Evolutionary conservation across 1,140 invertebrate species (phyloP), one percentile per base, ranked within the genome.

Genomic region (Saccostrea glomerata): DNA sequence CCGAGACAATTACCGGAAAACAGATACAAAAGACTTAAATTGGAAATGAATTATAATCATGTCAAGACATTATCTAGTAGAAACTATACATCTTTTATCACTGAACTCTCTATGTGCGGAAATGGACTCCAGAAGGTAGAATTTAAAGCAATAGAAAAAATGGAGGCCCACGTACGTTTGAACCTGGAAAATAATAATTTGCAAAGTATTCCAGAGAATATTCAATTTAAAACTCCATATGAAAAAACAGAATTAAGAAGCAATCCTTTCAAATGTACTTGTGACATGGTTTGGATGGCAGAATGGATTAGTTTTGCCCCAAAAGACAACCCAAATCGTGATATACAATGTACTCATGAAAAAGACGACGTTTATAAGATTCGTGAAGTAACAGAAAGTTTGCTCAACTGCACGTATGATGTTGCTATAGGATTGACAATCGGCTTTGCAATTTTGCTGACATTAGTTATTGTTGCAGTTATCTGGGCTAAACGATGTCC

Each of bases 401-500:
- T 87, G 15, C 84, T 89, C 0, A 56, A 89, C 47, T 89, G 89
- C 55, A 82, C 84, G 23, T 87, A 87, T 63, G 66, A 87, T 47
- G 70, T 86, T 30, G 86, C 58, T 60, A 89, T 89, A 30, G 89
- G 89, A 15, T 17, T 89, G n/a, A 86, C 89, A 7, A 54, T 89
- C 7, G 89, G 86, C 13, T 89, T 89, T 66, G 86, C 86, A 15
- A 36, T 89, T 12, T 73, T 89, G 0, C 15, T 89, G 0, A 40
- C 85, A 12, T 17, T 89, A 7, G 89, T 89, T 20, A 20, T 87
- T 2, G 56, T 87, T 9, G 58, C 83, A n/a, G 84, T 89, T 36
- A n/a, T 89, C 0, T 89, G 89, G 89, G 84, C 89, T 5, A 89
- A 89, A 47, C 58, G 70, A n/a, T 89, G 89, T 82, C 89, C 89